Conservation (phyloP, 1,140 invertebrate genomes). For the Drosophila ananassae region DNA sequence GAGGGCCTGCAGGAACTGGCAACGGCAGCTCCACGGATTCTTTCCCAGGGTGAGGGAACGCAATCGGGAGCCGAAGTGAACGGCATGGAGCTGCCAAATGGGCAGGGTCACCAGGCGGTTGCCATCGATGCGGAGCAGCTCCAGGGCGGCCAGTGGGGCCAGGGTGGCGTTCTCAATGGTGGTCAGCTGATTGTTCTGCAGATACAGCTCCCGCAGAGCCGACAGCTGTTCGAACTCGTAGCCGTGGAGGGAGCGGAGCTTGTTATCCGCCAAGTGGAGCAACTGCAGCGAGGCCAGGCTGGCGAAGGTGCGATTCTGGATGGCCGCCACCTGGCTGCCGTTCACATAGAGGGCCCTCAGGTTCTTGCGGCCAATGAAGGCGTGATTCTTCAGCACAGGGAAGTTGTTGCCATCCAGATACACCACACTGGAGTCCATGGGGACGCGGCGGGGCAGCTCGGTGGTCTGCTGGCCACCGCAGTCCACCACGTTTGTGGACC, state of each 20-base stretch:
- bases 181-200: conserved; percentile 93
- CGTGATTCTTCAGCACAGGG: conserved; percentile 92
- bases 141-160: conserved; percentile 89
- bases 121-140: conserved; percentile 92
- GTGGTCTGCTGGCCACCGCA: conserved; percentile 91
- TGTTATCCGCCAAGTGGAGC: conserved; percentile 94
- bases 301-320: conserved; percentile 96
- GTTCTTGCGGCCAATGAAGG: conserved; percentile 96
- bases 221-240: conserved; percentile 95
- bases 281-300: conserved; percentile 92
- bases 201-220: conserved; percentile 92
- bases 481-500: conserved; percentile 96
- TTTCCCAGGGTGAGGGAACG: conserved; percentile 89
- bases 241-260: conserved; percentile 91
- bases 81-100: conserved; percentile 90
- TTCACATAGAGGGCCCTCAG: conserved; percentile 94
- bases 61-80: conserved; percentile 85
- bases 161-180: conserved; percentile 93
- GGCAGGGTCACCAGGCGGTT: conserved; percentile 92
- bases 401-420: conserved; percentile 96
- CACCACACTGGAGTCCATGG: conserved; percentile 97
- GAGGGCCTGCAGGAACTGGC: conserved; percentile 93
- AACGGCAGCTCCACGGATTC: conserved; percentile 95
- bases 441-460: conserved; percentile 92
- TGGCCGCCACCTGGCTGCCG: conserved; percentile 92